Conservation (phyloP, 2,113 vertebrate genomes). For the Cephalophus harveyi region DNA sequence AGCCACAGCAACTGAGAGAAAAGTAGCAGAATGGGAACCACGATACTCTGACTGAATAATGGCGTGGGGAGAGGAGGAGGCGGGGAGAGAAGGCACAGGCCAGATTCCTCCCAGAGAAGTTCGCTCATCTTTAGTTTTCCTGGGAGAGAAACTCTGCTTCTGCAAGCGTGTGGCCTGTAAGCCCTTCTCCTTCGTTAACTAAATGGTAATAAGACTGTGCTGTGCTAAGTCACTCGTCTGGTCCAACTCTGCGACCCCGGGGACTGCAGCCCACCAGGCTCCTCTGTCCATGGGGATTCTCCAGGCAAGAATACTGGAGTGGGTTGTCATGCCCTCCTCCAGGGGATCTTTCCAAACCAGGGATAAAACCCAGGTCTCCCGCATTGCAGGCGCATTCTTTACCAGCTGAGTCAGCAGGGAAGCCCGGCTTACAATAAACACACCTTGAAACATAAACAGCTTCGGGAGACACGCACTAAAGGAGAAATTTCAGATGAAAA, state of each 20-base stretch:
- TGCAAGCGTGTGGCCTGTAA: rapidly evolving
- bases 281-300: neutral
- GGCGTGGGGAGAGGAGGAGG: rapidly evolving
- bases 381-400: neutral
- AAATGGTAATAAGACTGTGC: rapidly evolving
- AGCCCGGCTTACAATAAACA: neutral
- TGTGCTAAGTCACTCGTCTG: rapidly evolving
- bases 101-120: rapidly evolving
- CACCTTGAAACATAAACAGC: neutral
- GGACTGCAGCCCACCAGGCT: neutral
- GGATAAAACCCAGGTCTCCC: neutral
- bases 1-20: neutral
- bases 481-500: neutral
- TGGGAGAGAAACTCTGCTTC: rapidly evolving
- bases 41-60: rapidly evolving
- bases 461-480: neutral
- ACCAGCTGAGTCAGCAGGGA: neutral
- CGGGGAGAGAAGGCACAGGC: rapidly evolving
- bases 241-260: rapidly evolving
- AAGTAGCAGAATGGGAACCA: neutral
- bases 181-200: neutral
- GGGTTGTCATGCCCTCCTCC: neutral
- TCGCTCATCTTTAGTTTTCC: rapidly evolving
- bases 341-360: neutral
- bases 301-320: neutral